phyloP scores from a whole-genome alignment of 2,797 vertebrate species.

The Alca torda region DNA sequence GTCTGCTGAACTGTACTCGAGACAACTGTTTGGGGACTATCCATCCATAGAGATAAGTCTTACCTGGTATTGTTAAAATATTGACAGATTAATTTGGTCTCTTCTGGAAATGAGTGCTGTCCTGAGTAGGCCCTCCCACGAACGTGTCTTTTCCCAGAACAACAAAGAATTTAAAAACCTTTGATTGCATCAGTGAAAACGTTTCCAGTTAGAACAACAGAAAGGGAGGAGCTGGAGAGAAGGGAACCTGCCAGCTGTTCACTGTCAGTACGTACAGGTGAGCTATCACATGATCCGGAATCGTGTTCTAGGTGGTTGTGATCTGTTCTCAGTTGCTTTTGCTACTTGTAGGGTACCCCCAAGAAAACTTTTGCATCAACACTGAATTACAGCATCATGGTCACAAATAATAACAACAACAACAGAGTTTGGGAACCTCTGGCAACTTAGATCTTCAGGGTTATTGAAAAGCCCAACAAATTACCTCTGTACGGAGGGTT shows the following conservation, averaged over 20 bases:
- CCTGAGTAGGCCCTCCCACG: neutral
- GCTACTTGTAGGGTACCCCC: neutral
- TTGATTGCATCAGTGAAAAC: neutral
- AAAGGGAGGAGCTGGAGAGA: neutral
- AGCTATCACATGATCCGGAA: neutral
- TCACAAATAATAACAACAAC: neutral
- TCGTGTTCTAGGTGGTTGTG: neutral
- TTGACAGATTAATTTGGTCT: neutral
- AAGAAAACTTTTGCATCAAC: neutral
- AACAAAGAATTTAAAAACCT: neutral
- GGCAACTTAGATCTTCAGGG: neutral
- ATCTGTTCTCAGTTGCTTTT: neutral
- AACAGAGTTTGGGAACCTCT: neutral
- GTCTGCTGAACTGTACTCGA: neutral
- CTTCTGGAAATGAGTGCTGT: neutral
- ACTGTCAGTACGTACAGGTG: fast-evolving
- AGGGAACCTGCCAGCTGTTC: neutral
- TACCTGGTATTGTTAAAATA: neutral
- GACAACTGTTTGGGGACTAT: neutral
- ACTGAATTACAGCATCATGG: neutral
- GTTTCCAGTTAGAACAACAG: neutral
- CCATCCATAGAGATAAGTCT: neutral
- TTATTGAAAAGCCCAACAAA: neutral
- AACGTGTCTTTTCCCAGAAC: neutral
- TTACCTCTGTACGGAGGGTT: neutral